phyloP scores from a whole-genome alignment of 1,140 invertebrate genomes.

The Eufriesea mexicana region DNA sequence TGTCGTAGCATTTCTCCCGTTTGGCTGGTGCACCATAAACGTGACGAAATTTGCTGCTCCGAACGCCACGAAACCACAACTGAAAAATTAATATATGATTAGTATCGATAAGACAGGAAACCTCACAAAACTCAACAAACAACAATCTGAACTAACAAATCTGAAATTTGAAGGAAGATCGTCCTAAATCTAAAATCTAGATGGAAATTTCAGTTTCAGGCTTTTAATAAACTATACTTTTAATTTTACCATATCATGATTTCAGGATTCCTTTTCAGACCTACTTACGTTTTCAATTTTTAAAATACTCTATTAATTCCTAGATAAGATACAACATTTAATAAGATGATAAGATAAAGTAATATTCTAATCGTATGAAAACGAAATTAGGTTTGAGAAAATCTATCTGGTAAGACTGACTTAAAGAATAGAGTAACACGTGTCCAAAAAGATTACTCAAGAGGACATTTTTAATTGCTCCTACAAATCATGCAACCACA shows the following conservation, averaged over 20 bases:
- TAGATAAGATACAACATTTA: too few species aligned
- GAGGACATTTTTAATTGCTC: background rate
- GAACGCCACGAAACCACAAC: slow-evolving; percentile 92
- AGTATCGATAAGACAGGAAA: background rate
- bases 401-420: too few species aligned
- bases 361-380: too few species aligned
- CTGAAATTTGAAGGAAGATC: background rate
- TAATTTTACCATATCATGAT: too few species aligned
- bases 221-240: too few species aligned
- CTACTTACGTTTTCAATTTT: too few species aligned
- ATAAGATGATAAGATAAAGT: too few species aligned
- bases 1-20: slow-evolving; percentile 95
- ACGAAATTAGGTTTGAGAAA: too few species aligned
- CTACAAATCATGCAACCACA: background rate
- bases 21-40: slow-evolving; percentile 95
- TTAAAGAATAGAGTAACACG: background rate
- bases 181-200: background rate
- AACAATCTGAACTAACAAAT: background rate
- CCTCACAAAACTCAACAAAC: background rate
- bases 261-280: too few species aligned
- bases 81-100: slow-evolving; percentile 76
- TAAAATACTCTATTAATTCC: too few species aligned
- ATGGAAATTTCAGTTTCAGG: too few species aligned
- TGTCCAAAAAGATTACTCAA: background rate
- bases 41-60: slow-evolving; percentile 95